phyloP scores from a whole-genome alignment of 2,797 vertebrate genomes.

The Peromyscus eremicus region DNA sequence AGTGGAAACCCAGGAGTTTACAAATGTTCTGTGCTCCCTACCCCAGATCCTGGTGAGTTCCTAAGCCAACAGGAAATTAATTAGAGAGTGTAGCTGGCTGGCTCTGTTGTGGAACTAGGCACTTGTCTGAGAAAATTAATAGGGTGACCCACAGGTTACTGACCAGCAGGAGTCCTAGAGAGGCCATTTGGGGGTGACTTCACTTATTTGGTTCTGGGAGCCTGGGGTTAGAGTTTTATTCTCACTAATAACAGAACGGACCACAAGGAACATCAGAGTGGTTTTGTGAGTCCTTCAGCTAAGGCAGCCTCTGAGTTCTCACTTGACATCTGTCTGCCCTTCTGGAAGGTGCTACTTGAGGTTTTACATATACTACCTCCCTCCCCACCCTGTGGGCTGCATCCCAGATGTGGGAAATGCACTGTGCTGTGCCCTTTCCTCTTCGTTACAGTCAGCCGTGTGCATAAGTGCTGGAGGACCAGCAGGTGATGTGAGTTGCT shows the following conservation, averaged over 20 bases:
- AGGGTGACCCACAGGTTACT: not conserved
- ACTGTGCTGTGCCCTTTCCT: fast-evolving
- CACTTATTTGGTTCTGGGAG: not conserved
- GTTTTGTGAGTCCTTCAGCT: not conserved
- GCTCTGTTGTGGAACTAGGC: not conserved
- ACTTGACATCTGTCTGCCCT: not conserved
- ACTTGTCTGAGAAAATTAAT: not conserved
- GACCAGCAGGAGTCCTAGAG: not conserved
- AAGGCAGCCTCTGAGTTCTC: too few relatives aligned
- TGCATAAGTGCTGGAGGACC: not conserved
- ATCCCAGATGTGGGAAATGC: not conserved
- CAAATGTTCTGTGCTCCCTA: not conserved
- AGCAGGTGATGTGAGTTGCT: too few relatives aligned
- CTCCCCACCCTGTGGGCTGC: fast-evolving
- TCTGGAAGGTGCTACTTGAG: not conserved
- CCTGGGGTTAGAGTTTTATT: not conserved
- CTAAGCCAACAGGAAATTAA: not conserved
- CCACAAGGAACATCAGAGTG: not conserved
- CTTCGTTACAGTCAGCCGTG: not conserved
- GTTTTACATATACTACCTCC: fast-evolving
- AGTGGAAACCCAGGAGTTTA: not conserved
- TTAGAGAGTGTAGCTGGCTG: not conserved
- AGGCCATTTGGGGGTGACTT: not conserved
- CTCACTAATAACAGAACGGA: not conserved
- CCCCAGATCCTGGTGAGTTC: not conserved